A percentile compares a stretch with the other conserved stretches of the same genome.
These are phyloP conservation scores for Ciconia maguari DNA, from an alignment of 2,113 vertebrate species.

Conservation along the genomic window DNA sequence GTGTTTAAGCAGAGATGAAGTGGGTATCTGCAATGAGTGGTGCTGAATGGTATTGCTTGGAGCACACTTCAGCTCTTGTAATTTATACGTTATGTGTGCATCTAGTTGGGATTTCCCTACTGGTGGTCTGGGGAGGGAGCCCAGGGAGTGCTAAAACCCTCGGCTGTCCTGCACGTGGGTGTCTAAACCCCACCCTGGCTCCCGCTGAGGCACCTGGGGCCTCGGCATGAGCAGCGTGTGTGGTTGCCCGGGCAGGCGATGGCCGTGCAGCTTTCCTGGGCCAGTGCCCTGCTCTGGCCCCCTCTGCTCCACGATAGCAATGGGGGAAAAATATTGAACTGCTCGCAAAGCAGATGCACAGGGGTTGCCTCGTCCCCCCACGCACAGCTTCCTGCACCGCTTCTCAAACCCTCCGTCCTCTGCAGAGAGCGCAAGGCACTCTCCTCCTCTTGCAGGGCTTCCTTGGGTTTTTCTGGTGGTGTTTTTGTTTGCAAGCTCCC, in stretches of 20 bases:
- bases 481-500: neutral
- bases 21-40: neutral
- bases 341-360: neutral
- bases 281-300: neutral
- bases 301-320: neutral
- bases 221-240: rapidly evolving
- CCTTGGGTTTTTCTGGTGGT: neutral
- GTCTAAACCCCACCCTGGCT: neutral
- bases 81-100: rapidly evolving
- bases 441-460: neutral
- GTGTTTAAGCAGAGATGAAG: neutral
- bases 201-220: neutral
- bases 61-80: neutral
- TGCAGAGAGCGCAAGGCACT: neutral
- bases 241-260: neutral
- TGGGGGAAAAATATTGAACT: neutral
- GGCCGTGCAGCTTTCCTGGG: neutral
- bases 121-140: neutral
- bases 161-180: rapidly evolving
- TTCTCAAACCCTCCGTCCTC: neutral
- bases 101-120: neutral
- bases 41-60: neutral
- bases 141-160: neutral
- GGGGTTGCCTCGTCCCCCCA: rapidly evolving
- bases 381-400: neutral